These are phyloP conservation scores for Drosophila paucipuncta DNA, from an alignment of 2,888 invertebrate species.

Conservation along the genomic window DNA sequence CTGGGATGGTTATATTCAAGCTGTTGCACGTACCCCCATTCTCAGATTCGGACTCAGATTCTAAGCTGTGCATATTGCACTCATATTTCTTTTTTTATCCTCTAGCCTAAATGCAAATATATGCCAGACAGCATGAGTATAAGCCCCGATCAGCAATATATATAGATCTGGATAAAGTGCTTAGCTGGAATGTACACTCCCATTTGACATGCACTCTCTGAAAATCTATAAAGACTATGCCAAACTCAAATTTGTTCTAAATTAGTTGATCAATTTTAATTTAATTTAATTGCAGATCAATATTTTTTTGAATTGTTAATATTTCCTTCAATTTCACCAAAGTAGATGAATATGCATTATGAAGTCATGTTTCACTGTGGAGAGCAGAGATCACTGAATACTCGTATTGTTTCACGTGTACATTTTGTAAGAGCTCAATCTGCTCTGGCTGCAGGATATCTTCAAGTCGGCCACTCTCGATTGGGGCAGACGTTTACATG, in stretches of 20 bases:
- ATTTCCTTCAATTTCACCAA: background rate
- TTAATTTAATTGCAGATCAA: background rate
- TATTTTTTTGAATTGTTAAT: background rate
- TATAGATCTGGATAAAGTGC: background rate
- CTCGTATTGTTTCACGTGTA: background rate
- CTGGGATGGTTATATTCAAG: slow-evolving; percentile 40
- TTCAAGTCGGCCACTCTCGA: background rate
- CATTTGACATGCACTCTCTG: background rate
- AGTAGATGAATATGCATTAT: background rate
- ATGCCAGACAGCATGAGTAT: background rate
- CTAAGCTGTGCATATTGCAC: slow-evolving; percentile 43
- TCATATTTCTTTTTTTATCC: slow-evolving; percentile 36
- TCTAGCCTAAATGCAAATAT: background rate
- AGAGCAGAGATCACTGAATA: background rate
- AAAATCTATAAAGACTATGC: background rate
- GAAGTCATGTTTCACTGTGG: background rate
- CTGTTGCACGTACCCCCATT: slow-evolving; percentile 5
- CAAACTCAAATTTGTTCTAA: background rate
- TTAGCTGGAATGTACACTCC: background rate
- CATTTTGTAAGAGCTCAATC: background rate
- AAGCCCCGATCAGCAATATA: background rate
- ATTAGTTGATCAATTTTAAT: background rate
- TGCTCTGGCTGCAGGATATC: slow-evolving; percentile 4
- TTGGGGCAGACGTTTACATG: background rate
- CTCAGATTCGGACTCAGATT: background rate